These are phyloP conservation scores for Mesopsocus fuscifrons DNA, from an alignment of 2,888 invertebrate genomes.

Conservation along the genomic window DNA sequence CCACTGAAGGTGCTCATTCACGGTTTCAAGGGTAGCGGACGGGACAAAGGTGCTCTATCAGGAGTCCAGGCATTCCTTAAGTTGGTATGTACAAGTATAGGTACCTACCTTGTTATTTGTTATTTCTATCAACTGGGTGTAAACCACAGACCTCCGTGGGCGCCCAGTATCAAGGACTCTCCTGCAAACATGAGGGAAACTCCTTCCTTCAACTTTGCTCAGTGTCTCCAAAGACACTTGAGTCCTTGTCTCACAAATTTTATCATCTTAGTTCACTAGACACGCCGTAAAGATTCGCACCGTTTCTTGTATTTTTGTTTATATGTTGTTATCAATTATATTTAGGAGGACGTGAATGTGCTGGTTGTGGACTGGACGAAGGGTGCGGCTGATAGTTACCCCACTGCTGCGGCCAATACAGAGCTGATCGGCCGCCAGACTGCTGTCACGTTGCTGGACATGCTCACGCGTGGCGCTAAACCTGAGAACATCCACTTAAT, in stretches of 20 bases:
- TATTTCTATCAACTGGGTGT: no score
- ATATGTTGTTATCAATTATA: no score
- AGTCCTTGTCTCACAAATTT: no score
- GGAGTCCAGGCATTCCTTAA: slow-evolving; percentile 29
- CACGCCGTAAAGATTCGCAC: background rate
- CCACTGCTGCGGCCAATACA: slow-evolving; percentile 36
- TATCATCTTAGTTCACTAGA: no score
- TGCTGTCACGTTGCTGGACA: slow-evolving; percentile 30
- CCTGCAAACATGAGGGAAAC: no score
- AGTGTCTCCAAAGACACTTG: no score
- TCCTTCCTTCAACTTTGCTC: no score
- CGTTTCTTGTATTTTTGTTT: no score
- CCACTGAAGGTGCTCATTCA: slow-evolving; percentile 34
- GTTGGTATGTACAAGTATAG: slow-evolving; percentile 25
- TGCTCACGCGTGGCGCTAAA: slow-evolving; percentile 27
- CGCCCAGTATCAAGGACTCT: no score
- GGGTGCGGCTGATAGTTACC: slow-evolving; percentile 34
- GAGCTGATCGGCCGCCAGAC: slow-evolving; percentile 36
- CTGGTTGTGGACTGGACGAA: slow-evolving; percentile 35
- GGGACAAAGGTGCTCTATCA: slow-evolving; percentile 26
- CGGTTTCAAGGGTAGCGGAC: slow-evolving; percentile 36
- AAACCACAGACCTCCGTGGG: no score
- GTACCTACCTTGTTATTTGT: background rate
- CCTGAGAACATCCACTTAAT: slow-evolving; percentile 31
- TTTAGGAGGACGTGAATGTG: slow-evolving; percentile 36